phyloP scores from a whole-genome alignment of 2,797 vertebrate species.

The Sebastes jordani region DNA sequence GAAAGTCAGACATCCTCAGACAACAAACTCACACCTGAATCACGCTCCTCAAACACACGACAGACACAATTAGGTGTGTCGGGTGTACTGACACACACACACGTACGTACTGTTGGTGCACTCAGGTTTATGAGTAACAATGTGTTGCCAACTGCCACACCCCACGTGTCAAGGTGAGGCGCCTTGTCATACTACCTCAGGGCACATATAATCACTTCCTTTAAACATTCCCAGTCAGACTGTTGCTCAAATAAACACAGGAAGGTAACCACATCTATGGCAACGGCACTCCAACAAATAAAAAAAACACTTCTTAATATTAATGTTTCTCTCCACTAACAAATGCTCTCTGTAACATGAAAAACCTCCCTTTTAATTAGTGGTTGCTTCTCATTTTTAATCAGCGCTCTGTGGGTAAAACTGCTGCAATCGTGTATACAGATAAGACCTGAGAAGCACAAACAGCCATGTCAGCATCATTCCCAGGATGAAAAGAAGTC shows the following conservation, averaged over 20 bases:
- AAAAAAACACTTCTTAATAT: background rate
- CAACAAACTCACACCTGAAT: conserved; percentile 85
- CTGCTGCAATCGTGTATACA: background rate
- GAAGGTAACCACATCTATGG: background rate
- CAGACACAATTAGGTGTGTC: conserved; percentile 63
- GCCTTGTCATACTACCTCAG: conserved; percentile 51
- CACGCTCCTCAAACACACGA: conserved; percentile 74
- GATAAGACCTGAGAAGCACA: conserved; percentile 25
- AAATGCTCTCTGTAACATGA: background rate
- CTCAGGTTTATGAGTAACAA: conserved; percentile 67
- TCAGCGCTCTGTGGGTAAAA: background rate
- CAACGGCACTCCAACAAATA: background rate
- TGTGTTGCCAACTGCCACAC: conserved; percentile 63
- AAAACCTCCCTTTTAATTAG: conserved; percentile 1
- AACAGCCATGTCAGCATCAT: conserved; percentile 18
- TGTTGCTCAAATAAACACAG: background rate
- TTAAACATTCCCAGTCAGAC: conserved; percentile 42
- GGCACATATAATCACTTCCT: conserved; percentile 71
- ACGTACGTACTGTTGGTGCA: background rate
- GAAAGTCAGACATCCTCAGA: conserved; percentile 64
- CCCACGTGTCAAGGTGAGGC: conserved; percentile 53
- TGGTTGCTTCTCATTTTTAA: background rate
- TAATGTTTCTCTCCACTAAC: background rate
- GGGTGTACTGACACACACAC: background rate
- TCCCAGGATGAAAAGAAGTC: conserved; percentile 33